phyloP scores from a whole-genome alignment of 1,140 invertebrate genomes.

The Antheraea mylitta region DNA sequence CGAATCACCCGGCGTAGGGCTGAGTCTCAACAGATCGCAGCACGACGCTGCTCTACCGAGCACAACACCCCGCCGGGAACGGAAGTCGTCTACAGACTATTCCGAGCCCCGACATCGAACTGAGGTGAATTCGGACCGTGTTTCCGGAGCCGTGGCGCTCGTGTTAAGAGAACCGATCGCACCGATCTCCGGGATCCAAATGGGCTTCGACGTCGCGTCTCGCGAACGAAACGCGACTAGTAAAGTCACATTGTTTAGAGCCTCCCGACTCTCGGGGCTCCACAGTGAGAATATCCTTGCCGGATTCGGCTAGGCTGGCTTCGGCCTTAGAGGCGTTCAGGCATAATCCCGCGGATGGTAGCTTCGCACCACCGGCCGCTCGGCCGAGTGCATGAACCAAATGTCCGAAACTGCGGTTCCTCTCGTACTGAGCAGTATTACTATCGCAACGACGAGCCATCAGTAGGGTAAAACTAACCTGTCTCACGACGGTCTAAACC shows the following conservation, averaged over 20 bases:
- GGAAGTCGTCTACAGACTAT: conserved; percentile 80
- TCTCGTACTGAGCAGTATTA: conserved; percentile 80
- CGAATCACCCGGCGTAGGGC: conserved; percentile 71
- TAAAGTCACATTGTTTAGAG: conserved; percentile 80
- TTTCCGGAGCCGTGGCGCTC: conserved; percentile 81
- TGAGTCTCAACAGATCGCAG: conserved; percentile 80
- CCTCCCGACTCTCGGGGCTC: conserved; percentile 76
- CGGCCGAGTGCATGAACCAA: conserved; percentile 86
- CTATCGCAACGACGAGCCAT: conserved; percentile 77
- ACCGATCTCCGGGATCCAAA: conserved; percentile 82
- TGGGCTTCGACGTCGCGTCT: conserved; percentile 91
- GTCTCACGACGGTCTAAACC: conserved; percentile 90
- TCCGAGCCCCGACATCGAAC: conserved; percentile 79
- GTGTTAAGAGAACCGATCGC: conserved; percentile 21
- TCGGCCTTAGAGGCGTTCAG: conserved; percentile 91
- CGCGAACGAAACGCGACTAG: conserved; percentile 83
- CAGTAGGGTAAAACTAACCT: conserved; percentile 86
- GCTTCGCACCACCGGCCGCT: conserved; percentile 85
- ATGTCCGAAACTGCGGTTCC: conserved; percentile 87
- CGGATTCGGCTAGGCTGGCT: conserved; percentile 82
- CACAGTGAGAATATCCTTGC: conserved; percentile 48
- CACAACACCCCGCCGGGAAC: conserved; percentile 82
- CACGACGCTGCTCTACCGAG: conserved; percentile 81
- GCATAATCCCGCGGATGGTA: conserved; percentile 90
- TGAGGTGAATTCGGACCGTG: conserved; percentile 28